These are phyloP conservation scores for Spilogale gracilis DNA, from an alignment of 2,113 vertebrate genomes.

Conservation along the genomic window DNA sequence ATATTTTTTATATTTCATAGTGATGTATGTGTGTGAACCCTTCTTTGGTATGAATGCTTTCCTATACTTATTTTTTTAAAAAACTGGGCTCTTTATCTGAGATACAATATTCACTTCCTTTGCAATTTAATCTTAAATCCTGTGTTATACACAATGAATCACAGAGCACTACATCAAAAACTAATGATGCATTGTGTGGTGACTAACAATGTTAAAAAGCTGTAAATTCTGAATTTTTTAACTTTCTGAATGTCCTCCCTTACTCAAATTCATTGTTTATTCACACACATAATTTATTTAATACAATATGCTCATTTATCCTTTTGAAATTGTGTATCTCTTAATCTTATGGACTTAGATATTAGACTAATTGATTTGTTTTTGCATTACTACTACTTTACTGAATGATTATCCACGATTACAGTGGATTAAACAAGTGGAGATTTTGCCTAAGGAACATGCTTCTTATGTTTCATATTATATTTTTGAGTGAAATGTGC, in stretches of 20 bases:
- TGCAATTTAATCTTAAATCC: background rate
- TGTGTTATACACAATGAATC: too few species aligned
- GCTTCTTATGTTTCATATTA: background rate
- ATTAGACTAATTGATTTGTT: conserved; percentile 65
- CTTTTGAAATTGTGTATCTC: conserved; percentile 6
- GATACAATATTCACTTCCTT: background rate
- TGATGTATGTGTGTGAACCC: background rate
- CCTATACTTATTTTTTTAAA: background rate
- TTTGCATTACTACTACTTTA: conserved; percentile 34
- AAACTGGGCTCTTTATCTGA: background rate
- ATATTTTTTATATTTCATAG: background rate
- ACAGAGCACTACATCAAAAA: too few species aligned
- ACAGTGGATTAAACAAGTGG: conserved; percentile 34
- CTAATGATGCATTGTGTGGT: too few species aligned
- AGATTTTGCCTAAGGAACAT: background rate
- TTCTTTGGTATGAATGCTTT: background rate
- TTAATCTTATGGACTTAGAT: conserved; percentile 64
- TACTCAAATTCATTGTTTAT: conserved; percentile 36
- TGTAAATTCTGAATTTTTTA: background rate
- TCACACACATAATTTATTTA: conserved; percentile 27
- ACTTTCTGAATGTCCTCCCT: background rate
- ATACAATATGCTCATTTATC: conserved; percentile 18
- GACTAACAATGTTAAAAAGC: background rate
- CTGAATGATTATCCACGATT: conserved; percentile 61
- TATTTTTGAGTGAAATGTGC: background rate